Percentiles rank a stretch among this genome's conserved stretches.
Evolutionary conservation across 2,888 invertebrate species (phyloP).

Genomic region (Nomada ruficornis): DNA sequence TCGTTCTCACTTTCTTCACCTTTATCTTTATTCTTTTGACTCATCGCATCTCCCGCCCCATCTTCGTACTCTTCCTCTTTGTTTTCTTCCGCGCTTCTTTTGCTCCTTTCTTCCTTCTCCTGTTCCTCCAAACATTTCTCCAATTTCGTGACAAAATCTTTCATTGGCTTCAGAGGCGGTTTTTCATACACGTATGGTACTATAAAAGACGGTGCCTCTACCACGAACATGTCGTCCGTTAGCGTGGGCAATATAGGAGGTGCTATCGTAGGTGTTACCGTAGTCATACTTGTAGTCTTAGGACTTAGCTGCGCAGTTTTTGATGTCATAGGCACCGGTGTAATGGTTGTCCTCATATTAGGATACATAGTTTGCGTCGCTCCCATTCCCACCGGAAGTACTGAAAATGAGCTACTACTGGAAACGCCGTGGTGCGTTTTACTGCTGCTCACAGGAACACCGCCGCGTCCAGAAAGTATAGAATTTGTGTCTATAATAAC

Average conservation of each 20-base stretch:
- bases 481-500: slow-evolving; percentile 93
- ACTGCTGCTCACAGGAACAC: slow-evolving; percentile 85
- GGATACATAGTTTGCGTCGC: slow-evolving; percentile 88
- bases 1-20: slow-evolving; percentile 81
- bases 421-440: slow-evolving; percentile 75
- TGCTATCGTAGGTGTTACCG: slow-evolving; percentile 79
- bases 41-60: slow-evolving; percentile 60
- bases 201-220: slow-evolving; percentile 96
- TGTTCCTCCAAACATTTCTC: slow-evolving; percentile 88
- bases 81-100: slow-evolving; percentile 79
- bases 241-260: slow-evolving; percentile 91
- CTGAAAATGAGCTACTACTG: slow-evolving; percentile 83
- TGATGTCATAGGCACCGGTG: slow-evolving; percentile 85
- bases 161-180: slow-evolving; percentile 91
- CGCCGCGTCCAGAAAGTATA: slow-evolving; percentile 87
- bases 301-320: slow-evolving; percentile 76
- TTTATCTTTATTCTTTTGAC: slow-evolving; percentile 79
- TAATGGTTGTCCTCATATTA: slow-evolving; percentile 86
- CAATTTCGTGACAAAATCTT: slow-evolving; percentile 89
- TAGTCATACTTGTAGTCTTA: slow-evolving; percentile 75
- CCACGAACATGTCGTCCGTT: slow-evolving; percentile 96
- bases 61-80: slow-evolving; percentile 83
- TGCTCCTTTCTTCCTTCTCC: slow-evolving; percentile 86
- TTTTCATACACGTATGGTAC: slow-evolving; percentile 97
- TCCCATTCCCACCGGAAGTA: slow-evolving; percentile 85